Evolutionary conservation across 2,113 vertebrate genomes (phyloP).

Genomic region (Phocoena phocoena): DNA sequence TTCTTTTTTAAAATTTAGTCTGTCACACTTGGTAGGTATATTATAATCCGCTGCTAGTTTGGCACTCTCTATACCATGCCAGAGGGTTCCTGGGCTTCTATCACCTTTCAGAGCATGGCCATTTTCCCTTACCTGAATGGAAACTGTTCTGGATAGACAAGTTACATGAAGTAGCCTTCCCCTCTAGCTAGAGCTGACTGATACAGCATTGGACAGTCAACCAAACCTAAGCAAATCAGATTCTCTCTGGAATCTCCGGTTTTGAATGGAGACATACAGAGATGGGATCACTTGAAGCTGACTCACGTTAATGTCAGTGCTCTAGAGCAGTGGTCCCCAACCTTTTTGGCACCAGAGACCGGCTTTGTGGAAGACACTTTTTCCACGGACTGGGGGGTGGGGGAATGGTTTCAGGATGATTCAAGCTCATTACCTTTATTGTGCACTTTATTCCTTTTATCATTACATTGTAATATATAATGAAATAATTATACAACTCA

Average conservation of each 20-base stretch:
- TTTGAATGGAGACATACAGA: not conserved
- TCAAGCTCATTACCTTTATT: no score
- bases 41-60: not conserved
- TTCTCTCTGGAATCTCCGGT: not conserved
- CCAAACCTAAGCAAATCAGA: not conserved
- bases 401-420: no score
- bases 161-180: not conserved
- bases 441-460: no score
- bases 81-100: not conserved
- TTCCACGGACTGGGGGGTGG: no score
- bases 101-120: not conserved
- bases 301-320: fast-evolving
- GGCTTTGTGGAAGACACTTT: no score
- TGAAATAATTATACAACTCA: no score
- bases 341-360: no score
- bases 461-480: no score
- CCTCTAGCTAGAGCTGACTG: not conserved
- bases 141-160: not conserved
- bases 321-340: no score
- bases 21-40: not conserved
- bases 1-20: slow-evolving; percentile 20
- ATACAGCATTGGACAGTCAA: not conserved
- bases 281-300: not conserved
- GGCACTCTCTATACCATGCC: not conserved
- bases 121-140: not conserved